Evolutionary conservation across 2,113 vertebrate genomes (phyloP).

Genomic region (Henicopernis longicauda): DNA sequence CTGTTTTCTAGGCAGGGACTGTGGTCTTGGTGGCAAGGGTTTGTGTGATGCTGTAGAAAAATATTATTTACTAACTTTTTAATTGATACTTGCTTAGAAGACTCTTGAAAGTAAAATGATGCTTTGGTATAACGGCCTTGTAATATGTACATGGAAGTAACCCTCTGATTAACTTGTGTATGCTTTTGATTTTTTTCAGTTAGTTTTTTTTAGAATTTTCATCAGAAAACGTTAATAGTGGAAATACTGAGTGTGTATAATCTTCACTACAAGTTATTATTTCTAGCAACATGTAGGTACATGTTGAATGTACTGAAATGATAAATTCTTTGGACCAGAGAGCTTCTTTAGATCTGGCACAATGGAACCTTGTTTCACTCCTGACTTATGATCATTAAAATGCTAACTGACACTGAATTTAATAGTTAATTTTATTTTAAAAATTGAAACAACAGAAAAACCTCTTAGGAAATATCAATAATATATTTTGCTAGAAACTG

Average conservation of each 20-base stretch:
- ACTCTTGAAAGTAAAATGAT: neutral
- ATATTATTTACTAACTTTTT: neutral
- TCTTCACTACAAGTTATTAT: neutral
- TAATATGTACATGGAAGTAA: neutral
- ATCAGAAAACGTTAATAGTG: neutral
- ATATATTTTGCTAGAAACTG: neutral
- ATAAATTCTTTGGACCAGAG: neutral
- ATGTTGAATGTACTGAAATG: neutral
- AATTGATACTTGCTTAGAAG: neutral
- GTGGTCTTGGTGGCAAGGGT: neutral
- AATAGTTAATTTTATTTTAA: neutral
- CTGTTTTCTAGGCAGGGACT: neutral
- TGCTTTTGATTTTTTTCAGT: neutral
- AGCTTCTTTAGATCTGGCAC: neutral
- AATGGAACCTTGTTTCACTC: neutral
- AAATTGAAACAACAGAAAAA: neutral
- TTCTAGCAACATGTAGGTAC: neutral
- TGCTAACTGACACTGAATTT: neutral
- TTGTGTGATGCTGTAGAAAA: neutral
- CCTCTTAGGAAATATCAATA: neutral
- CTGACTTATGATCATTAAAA: neutral
- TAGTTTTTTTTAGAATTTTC: neutral
- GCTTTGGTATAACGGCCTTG: neutral
- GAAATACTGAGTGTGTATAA: neutral
- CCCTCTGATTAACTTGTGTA: neutral